phyloP scores from a whole-genome alignment of 2,888 invertebrate genomes.

The Stenolophus ochropezus region DNA sequence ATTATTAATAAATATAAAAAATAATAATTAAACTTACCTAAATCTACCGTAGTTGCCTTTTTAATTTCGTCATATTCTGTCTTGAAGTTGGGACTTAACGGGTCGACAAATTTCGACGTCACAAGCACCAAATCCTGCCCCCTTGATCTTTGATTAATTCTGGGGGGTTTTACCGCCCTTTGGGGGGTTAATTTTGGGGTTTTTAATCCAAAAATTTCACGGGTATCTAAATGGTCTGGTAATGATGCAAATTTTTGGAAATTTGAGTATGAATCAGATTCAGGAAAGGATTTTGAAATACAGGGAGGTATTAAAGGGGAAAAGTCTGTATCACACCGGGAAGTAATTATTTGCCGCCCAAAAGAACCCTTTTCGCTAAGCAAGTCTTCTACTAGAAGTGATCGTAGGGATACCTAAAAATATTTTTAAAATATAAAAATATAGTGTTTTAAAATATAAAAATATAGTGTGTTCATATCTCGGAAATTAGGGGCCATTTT shows the following conservation, averaged over 20 bases:
- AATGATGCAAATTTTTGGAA: conserved; percentile 73
- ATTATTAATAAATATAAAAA: no score
- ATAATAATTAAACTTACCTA: conserved; percentile 76
- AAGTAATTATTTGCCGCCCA: conserved; percentile 86
- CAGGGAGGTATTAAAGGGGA: conserved; percentile 69
- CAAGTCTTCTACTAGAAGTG: conserved; percentile 93
- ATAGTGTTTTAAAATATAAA: neutral
- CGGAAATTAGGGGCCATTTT: neutral
- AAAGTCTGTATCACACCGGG: neutral
- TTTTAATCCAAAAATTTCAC: conserved; percentile 72
- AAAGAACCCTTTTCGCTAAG: conserved; percentile 83
- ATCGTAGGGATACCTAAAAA: conserved; percentile 83
- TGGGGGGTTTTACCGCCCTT: neutral
- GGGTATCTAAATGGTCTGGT: conserved; percentile 77
- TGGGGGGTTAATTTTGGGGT: conserved; percentile 2
- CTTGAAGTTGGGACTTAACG: conserved; percentile 79
- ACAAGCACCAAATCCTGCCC: conserved; percentile 81
- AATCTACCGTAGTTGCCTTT: conserved; percentile 85
- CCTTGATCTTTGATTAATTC: neutral
- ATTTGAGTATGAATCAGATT: conserved; percentile 73
- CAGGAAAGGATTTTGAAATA: conserved; percentile 88
- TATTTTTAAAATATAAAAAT: neutral
- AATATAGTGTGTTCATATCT: no score
- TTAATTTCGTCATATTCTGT: conserved; percentile 80
- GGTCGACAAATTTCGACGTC: conserved; percentile 81